phyloP scores from a whole-genome alignment of 23 tunicate species.

The Styela clava region DNA sequence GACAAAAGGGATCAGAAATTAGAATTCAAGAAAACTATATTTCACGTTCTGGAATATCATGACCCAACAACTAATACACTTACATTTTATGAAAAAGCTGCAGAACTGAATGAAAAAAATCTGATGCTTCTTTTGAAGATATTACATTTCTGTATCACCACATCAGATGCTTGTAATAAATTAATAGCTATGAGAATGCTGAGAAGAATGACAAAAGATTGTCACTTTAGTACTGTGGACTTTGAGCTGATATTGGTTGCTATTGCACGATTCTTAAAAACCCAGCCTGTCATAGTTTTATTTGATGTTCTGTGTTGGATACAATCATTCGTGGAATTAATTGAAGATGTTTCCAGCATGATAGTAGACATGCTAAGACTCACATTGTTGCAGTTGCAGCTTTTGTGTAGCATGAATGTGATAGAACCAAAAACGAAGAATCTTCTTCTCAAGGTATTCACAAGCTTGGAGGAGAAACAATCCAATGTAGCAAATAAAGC shows the following conservation, averaged over 20 bases:
- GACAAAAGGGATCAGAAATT: background rate
- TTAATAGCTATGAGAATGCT: background rate
- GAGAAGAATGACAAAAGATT: background rate
- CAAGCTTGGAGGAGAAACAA: background rate
- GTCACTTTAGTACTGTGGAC: background rate
- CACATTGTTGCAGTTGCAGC: slow-evolving; percentile 7
- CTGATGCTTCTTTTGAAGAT: background rate
- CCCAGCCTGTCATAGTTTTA: background rate
- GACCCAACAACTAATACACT: background rate
- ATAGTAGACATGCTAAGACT: background rate
- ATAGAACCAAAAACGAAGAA: background rate
- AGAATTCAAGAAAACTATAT: too few relatives aligned
- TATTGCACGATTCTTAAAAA: background rate
- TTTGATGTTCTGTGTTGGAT: background rate
- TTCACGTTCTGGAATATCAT: background rate
- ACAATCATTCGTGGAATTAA: background rate
- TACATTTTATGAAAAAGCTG: background rate
- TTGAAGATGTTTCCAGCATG: background rate
- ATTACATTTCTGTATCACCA: background rate
- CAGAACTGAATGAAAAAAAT: background rate
- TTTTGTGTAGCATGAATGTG: background rate
- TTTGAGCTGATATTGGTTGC: background rate
- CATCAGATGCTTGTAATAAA: background rate
- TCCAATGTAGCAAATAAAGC: background rate
- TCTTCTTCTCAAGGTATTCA: background rate